A percentile compares a stretch with the other conserved stretches of the same genome.
phyloP scores from a whole-genome alignment of 2,888 invertebrate genomes.

The Chrysomela aeneicollis region DNA sequence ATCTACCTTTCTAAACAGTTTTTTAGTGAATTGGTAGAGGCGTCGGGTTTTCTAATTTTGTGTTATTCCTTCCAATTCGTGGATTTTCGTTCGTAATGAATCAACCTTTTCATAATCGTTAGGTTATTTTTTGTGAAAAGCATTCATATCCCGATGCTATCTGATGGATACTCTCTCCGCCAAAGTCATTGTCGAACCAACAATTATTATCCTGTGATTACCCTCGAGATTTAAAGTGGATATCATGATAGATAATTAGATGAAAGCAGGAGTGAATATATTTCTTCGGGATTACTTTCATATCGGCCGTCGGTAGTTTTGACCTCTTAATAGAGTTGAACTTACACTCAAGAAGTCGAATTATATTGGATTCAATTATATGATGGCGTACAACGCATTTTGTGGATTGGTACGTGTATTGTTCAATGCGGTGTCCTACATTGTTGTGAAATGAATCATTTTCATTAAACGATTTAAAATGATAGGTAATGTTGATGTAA shows the following conservation, averaged over 20 bases:
- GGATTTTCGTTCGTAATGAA: too few species aligned
- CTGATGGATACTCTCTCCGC: too few species aligned
- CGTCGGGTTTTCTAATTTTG: too few species aligned
- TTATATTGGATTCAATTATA: constrained; percentile 9
- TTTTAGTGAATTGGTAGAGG: too few species aligned
- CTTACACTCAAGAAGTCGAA: constrained; percentile 44
- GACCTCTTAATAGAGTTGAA: constrained; percentile 48
- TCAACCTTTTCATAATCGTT: too few species aligned
- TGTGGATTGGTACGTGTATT: neutral
- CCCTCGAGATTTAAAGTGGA: constrained; percentile 25
- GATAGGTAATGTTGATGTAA: too few species aligned
- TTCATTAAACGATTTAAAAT: neutral
- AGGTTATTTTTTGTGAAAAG: too few species aligned
- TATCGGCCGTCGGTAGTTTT: constrained; percentile 27
- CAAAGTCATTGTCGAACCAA: too few species aligned
- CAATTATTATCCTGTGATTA: too few species aligned
- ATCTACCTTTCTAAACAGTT: too few species aligned
- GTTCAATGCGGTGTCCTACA: neutral
- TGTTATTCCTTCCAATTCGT: too few species aligned
- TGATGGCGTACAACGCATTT: constrained; percentile 11
- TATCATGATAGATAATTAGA: constrained; percentile 28
- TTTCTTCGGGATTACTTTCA: constrained; percentile 25
- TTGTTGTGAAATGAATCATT: neutral
- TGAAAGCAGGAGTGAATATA: constrained; percentile 23
- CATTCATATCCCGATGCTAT: too few species aligned